Base-by-base conservation (phyloP, 2,888 invertebrate genomes). In the Meiosimyza decipiens region DNA sequence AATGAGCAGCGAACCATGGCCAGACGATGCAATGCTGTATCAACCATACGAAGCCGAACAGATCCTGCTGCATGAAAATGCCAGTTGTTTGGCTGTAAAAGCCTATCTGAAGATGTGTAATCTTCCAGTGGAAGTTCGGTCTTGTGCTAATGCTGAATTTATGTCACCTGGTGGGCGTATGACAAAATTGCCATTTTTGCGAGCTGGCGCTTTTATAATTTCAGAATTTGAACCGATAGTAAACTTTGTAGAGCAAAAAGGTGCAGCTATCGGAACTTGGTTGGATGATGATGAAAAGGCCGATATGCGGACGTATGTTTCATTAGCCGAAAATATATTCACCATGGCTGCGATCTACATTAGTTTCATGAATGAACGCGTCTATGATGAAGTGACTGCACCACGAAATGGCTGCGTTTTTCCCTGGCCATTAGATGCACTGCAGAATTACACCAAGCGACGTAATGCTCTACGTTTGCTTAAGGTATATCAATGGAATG, bases 31-130 rank as follows among this genome's bases (percentile, higher is more conserved):
- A 5, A 91, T 91, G 77, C 86, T 98, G 18, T 97, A 92, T 86
- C 96, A 96, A 82, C 97, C 96, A 0, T 94, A 94, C 84, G 96
- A 97, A 86, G 95, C 94, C 49, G 97, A 96, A 82, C 99, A 99
- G 88, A 97, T 98, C 76, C 88, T 98, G 49, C 88, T 99, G 64
- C 95, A 97, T 3, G 98, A 99, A 85, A 95, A 94, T 87, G 97
- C 98, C 13, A 96, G 95, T 84, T 97, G 97, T 81, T 88, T 98
- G 18, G 95, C 97, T 3, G 96, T 97, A 0, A 96, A 97, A 85
- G 94, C 97, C 0, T 98, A 94, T 84, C 88, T 99, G 28, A 94
- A 95, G 87, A 98, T 99, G 95, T 95, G 95, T 83, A 91, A 92
- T 71, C 89, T 99, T 0, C 92, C 93, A 0, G 97, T 93, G 85